Percentiles rank a stretch among this genome's conserved stretches.
Evolutionary conservation across 2,888 invertebrate species (phyloP).

Genomic region (Calliscelio sp.): DNA sequence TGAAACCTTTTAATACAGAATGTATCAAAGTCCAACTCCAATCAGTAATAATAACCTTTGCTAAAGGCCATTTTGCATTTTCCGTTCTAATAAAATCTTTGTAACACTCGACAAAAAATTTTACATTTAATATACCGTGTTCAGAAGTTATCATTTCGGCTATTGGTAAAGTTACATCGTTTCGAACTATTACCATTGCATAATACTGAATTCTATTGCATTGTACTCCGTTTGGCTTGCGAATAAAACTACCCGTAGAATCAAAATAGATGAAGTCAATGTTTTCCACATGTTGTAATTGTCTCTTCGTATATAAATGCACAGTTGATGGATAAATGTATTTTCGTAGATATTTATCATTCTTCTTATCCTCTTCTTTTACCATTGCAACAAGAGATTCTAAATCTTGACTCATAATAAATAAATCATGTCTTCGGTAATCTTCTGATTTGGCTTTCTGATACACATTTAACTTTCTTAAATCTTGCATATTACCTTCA

Average conservation of each 20-base stretch:
- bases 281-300: neutral
- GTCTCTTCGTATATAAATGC: too few species aligned
- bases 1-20: slow-evolving; percentile 15
- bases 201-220: slow-evolving; percentile 28
- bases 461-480: neutral
- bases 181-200: slow-evolving; percentile 3
- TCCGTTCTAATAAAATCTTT: neutral
- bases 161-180: slow-evolving; percentile 21
- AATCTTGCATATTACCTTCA: slow-evolving; percentile 7
- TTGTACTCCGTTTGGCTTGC: slow-evolving; percentile 12
- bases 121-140: slow-evolving; percentile 3
- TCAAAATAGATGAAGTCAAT: slow-evolving; percentile 27
- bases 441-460: neutral
- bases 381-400: too few species aligned
- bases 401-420: too few species aligned
- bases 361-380: too few species aligned
- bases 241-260: slow-evolving; percentile 18
- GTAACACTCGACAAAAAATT: neutral
- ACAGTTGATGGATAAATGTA: slow-evolving; percentile 4
- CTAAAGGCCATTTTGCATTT: neutral
- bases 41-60: slow-evolving; percentile 22
- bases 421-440: too few species aligned
- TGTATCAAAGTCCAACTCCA: slow-evolving; percentile 29
- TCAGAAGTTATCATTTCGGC: slow-evolving; percentile 45
- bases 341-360: slow-evolving; percentile 2